Conservation (phyloP, 1,140 invertebrate genomes). For the Agrypnia vestita region DNA sequence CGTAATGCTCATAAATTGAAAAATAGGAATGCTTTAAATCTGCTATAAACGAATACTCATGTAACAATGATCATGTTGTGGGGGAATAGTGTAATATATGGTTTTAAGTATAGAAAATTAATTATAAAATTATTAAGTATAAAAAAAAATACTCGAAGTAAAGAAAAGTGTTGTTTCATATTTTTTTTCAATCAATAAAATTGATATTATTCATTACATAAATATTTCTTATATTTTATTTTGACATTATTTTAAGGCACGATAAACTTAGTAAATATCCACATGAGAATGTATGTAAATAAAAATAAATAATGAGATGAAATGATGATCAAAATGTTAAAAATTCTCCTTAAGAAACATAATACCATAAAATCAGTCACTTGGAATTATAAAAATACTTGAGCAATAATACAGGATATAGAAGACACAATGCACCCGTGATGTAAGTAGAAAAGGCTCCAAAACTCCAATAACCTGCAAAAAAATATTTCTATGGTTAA, state of each 20-base stretch:
- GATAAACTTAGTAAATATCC: constrained; percentile 8
- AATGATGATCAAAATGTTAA: constrained; percentile 9
- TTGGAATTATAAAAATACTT: constrained; percentile 47
- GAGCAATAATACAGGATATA: constrained; percentile 80
- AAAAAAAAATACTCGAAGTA: too few species aligned
- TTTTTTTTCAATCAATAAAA: too few species aligned
- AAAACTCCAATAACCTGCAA: constrained; percentile 86
- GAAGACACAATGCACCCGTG: constrained; percentile 78
- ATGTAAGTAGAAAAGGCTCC: constrained; percentile 84
- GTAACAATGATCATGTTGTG: too few species aligned
- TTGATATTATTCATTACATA: too few species aligned
- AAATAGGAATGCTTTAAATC: too few species aligned
- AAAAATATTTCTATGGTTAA: constrained; percentile 62
- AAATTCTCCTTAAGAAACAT: constrained; percentile 22
- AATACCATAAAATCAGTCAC: constrained; percentile 45
- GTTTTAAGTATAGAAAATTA: too few species aligned
- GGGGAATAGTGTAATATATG: too few species aligned
- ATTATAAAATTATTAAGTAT: too few species aligned
- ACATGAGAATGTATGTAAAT: constrained; percentile 1
- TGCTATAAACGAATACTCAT: too few species aligned
- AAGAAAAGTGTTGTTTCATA: too few species aligned
- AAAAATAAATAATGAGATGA: constrained; percentile 17
- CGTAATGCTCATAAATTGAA: too few species aligned
- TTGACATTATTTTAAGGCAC: constrained; percentile 12
- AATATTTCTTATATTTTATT: background rate